Percentiles rank a stretch among this genome's conserved stretches.
phyloP scores from a whole-genome alignment of 2,113 vertebrate species.

The Probosciger aterrimus region DNA sequence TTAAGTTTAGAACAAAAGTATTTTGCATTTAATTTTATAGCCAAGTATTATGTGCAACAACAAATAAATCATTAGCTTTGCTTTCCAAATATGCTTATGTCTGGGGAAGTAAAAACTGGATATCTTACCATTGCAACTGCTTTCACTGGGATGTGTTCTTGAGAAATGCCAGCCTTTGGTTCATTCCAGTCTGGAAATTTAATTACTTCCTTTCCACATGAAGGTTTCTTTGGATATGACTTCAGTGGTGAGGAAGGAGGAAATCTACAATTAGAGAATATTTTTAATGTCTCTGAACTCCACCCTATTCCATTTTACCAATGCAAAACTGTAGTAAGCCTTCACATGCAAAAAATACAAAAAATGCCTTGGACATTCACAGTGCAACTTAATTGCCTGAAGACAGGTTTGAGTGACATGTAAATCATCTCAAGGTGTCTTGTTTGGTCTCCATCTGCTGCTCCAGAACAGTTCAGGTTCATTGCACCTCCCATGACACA shows the following conservation, averaged over 20 bases:
- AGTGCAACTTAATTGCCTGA: background rate
- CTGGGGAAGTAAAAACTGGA: background rate
- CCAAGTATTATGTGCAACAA: background rate
- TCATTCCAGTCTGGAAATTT: constrained; percentile 79
- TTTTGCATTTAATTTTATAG: background rate
- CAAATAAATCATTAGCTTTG: background rate
- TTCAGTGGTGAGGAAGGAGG: constrained; percentile 83
- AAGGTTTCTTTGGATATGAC: constrained; percentile 75
- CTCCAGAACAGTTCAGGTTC: background rate
- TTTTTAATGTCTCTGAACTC: background rate
- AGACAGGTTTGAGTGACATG: background rate
- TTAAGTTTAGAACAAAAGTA: background rate
- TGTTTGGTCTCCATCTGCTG: background rate
- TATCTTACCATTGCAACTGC: constrained; percentile 72
- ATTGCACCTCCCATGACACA: background rate
- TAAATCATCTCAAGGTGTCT: background rate
- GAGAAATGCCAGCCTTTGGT: constrained; percentile 30
- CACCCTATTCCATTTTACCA: background rate
- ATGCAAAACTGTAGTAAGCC: background rate
- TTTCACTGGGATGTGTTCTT: constrained; percentile 72
- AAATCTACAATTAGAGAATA: constrained; percentile 75
- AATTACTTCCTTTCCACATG: constrained; percentile 64
- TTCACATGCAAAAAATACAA: background rate
- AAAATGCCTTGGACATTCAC: background rate
- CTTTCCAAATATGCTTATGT: background rate